Percentiles rank a stretch among this genome's conserved stretches.
These are phyloP conservation scores for Bembecia ichneumoniformis DNA, from an alignment of 2,888 invertebrate genomes.

Conservation along the genomic window DNA sequence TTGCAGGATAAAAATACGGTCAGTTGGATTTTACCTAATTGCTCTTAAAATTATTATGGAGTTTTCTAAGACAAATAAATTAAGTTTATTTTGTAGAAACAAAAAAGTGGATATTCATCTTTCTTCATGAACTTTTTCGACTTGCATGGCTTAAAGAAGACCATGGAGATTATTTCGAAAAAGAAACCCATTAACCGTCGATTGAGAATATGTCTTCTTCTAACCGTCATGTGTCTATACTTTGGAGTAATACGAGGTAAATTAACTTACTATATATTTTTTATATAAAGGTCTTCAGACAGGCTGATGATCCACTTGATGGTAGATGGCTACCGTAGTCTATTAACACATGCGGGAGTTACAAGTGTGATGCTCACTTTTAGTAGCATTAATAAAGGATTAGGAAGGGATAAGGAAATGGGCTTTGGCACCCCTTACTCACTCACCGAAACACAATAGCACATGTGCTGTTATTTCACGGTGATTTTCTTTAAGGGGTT, in stretches of 20 bases:
- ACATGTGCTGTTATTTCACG: no score
- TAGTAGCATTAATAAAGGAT: no score
- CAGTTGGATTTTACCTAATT: slow-evolving; percentile 11
- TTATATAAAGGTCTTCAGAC: no score
- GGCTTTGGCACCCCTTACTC: no score
- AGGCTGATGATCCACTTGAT: no score
- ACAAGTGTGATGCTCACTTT: no score
- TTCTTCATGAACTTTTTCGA: slow-evolving; percentile 61
- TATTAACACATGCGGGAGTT: no score
- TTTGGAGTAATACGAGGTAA: slow-evolving; percentile 61
- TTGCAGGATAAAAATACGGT: slow-evolving; percentile 52
- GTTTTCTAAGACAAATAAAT: slow-evolving; percentile 27
- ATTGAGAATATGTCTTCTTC: slow-evolving; percentile 43
- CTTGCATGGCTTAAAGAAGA: slow-evolving; percentile 57
- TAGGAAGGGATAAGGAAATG: no score
- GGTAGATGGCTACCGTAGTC: no score
- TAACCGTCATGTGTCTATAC: slow-evolving; percentile 46
- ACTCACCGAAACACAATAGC: no score
- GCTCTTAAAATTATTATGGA: no score
- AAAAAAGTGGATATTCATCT: slow-evolving; percentile 34
- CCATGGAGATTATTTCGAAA: slow-evolving; percentile 65
- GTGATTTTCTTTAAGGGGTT: no score
- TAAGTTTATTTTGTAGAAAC: slow-evolving; percentile 29
- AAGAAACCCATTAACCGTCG: slow-evolving; percentile 55
- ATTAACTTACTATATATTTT: slow-evolving; percentile 13